phyloP scores from a whole-genome alignment of 2,797 vertebrate genomes.

The Lutjanus argentimaculatus region DNA sequence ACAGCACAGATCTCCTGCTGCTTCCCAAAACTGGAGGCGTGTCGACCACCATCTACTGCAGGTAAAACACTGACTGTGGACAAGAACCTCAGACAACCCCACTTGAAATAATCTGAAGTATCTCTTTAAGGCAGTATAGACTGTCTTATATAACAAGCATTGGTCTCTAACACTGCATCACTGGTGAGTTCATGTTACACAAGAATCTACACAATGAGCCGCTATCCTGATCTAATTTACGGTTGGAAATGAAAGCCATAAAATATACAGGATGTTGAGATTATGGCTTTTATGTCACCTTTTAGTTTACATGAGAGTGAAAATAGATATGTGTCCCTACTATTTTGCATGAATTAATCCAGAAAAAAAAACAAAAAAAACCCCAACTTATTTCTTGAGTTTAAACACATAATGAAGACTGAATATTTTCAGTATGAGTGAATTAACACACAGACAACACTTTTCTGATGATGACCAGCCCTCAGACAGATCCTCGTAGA shows the following conservation, averaged over 20 bases:
- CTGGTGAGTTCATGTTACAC: conserved; percentile 30
- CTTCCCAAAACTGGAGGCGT: too few relatives aligned
- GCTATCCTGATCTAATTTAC: conserved; percentile 11
- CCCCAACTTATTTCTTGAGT: not conserved
- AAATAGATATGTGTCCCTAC: not conserved
- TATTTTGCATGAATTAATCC: not conserved
- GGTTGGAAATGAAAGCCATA: not conserved
- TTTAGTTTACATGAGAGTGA: not conserved
- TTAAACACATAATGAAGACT: not conserved
- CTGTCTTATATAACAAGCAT: conserved; percentile 28
- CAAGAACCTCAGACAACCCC: too few relatives aligned
- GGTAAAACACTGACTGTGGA: too few relatives aligned
- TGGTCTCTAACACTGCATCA: conserved; percentile 4
- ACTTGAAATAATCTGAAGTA: too few relatives aligned
- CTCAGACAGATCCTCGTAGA: conserved; percentile 54
- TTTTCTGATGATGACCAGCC: conserved; percentile 37
- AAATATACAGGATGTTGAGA: not conserved
- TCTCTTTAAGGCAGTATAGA: not conserved
- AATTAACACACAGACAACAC: conserved; percentile 18
- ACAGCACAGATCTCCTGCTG: too few relatives aligned
- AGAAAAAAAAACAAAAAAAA: not conserved
- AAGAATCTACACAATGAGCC: conserved; percentile 24
- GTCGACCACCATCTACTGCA: too few relatives aligned
- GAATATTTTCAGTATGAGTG: not conserved
- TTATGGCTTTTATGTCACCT: too few relatives aligned